Evolutionary conservation across 2,113 vertebrate species (phyloP).

Genomic region (Oceanodroma tethys): DNA sequence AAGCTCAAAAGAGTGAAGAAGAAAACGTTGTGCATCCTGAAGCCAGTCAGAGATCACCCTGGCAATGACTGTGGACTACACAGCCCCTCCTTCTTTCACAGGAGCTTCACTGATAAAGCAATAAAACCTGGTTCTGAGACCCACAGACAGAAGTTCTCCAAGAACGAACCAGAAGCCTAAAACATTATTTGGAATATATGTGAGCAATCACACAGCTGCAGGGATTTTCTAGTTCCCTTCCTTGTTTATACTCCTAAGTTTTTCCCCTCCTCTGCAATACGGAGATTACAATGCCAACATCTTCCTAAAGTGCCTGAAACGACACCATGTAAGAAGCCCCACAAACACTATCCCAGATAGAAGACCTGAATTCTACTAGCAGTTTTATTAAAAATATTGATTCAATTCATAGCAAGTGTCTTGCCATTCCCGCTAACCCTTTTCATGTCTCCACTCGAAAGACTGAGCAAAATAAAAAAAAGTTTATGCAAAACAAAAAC

Average conservation of each 20-base stretch:
- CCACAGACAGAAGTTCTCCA: neutral
- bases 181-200: neutral
- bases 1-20: neutral
- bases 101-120: neutral
- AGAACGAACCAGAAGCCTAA: neutral
- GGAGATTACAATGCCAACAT: neutral
- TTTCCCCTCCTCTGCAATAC: neutral
- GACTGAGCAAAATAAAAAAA: neutral
- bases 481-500: neutral
- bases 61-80: neutral
- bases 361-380: neutral
- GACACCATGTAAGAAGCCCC: neutral
- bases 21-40: neutral
- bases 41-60: neutral
- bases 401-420: neutral
- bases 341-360: fast-evolving
- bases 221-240: neutral
- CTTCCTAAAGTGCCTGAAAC: neutral
- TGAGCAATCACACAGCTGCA: neutral
- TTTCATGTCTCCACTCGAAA: neutral
- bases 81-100: neutral
- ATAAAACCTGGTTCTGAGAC: neutral
- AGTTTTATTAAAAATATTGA: neutral
- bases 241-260: neutral
- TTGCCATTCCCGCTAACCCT: neutral